Percentiles rank a stretch among this genome's conserved stretches.
Evolutionary conservation across 2,888 invertebrate species (phyloP).

Genomic region (Caenorhabditis afra): DNA sequence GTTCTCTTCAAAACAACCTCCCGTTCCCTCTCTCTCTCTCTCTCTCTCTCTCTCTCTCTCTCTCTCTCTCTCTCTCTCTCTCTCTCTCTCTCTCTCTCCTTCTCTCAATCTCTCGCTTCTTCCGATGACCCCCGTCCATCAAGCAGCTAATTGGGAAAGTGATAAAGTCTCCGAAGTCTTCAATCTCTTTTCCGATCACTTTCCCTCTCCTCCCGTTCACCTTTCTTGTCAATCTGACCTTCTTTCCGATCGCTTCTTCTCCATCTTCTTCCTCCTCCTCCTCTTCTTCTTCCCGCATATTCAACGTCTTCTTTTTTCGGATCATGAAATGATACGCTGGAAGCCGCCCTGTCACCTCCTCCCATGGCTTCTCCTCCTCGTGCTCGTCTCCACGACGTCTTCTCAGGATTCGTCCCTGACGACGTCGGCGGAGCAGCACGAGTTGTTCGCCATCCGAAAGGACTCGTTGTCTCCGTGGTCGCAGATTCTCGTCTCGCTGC

Average conservation of each 20-base stretch:
- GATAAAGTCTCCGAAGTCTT: conserved; percentile 21
- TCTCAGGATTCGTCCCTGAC: conserved; percentile 36
- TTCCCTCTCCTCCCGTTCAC: conserved; percentile 46
- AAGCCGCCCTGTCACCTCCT: conserved; percentile 34
- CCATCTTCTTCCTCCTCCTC: conserved; percentile 20
- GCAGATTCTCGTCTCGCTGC: conserved; percentile 73
- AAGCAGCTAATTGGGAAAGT: conserved; percentile 30
- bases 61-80: conserved; percentile 9
- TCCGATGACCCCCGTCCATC: no score
- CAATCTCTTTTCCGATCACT: conserved; percentile 22
- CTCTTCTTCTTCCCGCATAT: conserved; percentile 4
- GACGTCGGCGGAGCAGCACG: conserved; percentile 53
- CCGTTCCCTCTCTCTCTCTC: conserved; percentile 9
- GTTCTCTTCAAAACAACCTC: not conserved
- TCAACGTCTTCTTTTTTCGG: conserved; percentile 22
- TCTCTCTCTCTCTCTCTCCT: conserved; percentile 2
- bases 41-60: conserved; percentile 5
- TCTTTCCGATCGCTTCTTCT: conserved; percentile 52
- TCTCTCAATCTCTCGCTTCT: not conserved
- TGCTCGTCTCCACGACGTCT: conserved; percentile 28
- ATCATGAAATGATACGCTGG: conserved; percentile 64
- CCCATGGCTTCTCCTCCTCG: conserved; percentile 33
- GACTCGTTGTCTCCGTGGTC: conserved; percentile 71
- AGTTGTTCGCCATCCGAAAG: conserved; percentile 69
- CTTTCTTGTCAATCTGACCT: conserved; percentile 53